Conservation (phyloP, 2,888 invertebrate species). For the Eremobia ochroleuca region DNA sequence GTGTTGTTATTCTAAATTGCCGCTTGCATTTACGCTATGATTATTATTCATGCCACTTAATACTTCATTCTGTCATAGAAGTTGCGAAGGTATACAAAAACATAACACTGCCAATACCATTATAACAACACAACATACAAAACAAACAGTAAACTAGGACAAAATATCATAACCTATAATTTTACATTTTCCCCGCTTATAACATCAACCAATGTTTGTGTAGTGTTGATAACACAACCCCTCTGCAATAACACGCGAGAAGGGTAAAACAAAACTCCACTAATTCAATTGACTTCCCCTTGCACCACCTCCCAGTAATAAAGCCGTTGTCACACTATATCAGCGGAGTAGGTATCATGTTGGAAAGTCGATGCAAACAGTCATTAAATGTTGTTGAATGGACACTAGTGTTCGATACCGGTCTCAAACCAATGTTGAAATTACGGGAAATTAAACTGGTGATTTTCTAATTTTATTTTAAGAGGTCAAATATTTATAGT, state of each 20-base stretch:
- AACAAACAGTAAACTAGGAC: conserved; percentile 44
- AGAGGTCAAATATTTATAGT: background rate
- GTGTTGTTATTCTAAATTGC: background rate
- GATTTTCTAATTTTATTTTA: background rate
- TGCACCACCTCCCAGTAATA: conserved; percentile 47
- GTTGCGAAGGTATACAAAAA: background rate
- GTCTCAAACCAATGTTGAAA: conserved; percentile 3
- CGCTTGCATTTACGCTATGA: background rate
- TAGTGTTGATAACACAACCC: conserved; percentile 60
- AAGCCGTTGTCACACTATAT: conserved; percentile 59
- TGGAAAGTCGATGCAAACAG: conserved; percentile 45
- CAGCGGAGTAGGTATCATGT: conserved; percentile 68
- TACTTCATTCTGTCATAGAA: background rate
- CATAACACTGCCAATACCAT: background rate
- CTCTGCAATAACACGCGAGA: conserved; percentile 57
- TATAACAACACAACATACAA: background rate
- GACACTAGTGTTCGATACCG: conserved; percentile 28
- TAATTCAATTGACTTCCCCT: conserved; percentile 57
- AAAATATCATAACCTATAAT: conserved; percentile 28
- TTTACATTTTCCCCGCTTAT: conserved; percentile 29
- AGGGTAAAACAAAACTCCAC: conserved; percentile 61
- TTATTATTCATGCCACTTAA: background rate
- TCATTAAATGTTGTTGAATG: conserved; percentile 42
- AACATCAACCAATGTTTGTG: conserved; percentile 54
- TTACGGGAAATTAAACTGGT: conserved; percentile 24